Conservation (phyloP, 2,888 invertebrate species). For the Drosophila barbarae region DNA sequence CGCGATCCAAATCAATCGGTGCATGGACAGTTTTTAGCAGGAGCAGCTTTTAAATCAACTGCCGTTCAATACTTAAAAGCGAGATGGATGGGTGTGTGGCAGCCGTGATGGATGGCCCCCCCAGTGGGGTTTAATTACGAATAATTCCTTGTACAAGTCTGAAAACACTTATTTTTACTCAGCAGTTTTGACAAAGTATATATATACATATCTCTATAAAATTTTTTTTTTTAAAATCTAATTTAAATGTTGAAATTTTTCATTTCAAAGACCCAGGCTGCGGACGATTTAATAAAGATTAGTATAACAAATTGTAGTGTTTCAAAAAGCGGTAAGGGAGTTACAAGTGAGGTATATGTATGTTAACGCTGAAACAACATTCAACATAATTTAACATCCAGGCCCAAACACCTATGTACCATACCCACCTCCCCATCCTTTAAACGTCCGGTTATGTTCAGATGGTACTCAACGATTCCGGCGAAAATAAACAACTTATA, state of each 20-base stretch:
- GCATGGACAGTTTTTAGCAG: conserved; percentile 15
- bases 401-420: too few relatives aligned
- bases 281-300: neutral
- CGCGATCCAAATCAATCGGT: conserved; percentile 34
- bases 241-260: neutral
- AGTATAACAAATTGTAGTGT: neutral
- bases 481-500: too few relatives aligned
- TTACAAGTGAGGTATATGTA: neutral
- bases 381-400: too few relatives aligned
- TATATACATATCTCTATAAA: too few relatives aligned
- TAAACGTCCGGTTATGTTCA: too few relatives aligned
- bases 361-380: too few relatives aligned
- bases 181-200: neutral
- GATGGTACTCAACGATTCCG: too few relatives aligned
- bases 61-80: conserved; percentile 7
- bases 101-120: conserved; percentile 19
- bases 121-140: conserved; percentile 3
- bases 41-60: conserved; percentile 27
- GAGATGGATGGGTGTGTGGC: conserved; percentile 13
- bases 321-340: neutral
- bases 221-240: neutral
- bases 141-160: neutral
- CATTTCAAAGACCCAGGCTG: neutral
- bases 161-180: conserved; percentile 1
- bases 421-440: too few relatives aligned